Percentiles rank a stretch among this genome's conserved stretches.
Conservation (phyloP, 2,113 vertebrate genomes). For the Callipepla californica region DNA sequence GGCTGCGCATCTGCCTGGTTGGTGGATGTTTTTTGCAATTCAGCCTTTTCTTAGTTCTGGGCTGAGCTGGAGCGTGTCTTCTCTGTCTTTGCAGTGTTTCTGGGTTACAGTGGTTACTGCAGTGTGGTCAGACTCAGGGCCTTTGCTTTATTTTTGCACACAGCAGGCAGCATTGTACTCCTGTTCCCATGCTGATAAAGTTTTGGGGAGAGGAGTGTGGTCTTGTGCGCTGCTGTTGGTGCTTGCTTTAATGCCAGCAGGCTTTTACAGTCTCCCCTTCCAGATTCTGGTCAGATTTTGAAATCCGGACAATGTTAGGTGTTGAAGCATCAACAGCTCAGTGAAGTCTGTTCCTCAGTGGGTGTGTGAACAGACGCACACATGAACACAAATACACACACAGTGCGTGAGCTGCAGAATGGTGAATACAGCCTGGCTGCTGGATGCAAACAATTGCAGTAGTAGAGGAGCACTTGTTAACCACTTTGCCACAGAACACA, state of each 20-base stretch:
- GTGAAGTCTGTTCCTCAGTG: neutral
- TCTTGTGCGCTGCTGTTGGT: neutral
- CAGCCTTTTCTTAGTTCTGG: neutral
- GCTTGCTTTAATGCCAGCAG: neutral
- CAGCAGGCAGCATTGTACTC: neutral
- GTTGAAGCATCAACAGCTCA: neutral
- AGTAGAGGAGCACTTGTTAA: no score
- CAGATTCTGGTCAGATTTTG: neutral
- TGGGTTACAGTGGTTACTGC: neutral
- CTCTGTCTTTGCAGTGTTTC: neutral
- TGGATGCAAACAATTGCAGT: neutral
- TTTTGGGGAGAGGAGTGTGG: neutral
- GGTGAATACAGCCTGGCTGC: neutral
- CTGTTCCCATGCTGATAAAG: neutral
- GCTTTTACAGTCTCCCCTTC: neutral
- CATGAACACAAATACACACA: no score
- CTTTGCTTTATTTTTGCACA: neutral
- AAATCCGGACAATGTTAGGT: neutral
- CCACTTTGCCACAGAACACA: neutral
- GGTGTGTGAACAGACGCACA: neutral
- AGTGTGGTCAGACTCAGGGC: neutral
- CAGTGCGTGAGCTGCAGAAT: neutral
- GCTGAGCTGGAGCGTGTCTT: no score
- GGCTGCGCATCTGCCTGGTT: accelerated
- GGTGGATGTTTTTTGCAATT: no score